Base-by-base conservation (phyloP, 2,113 vertebrate species). In the Eudyptes chrysolophus region DNA sequence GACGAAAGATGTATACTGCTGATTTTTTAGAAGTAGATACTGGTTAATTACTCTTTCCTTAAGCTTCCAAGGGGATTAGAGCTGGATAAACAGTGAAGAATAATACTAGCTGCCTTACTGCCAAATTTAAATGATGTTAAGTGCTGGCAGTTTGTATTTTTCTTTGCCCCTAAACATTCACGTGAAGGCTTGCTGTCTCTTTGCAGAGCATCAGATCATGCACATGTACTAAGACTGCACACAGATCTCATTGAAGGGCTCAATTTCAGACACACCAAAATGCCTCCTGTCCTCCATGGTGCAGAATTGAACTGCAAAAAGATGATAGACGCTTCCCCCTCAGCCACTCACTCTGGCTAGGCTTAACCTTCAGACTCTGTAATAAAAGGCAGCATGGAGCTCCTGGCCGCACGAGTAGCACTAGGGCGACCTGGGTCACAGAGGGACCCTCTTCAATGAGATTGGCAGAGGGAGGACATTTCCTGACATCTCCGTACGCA, bases 381-480 rank as follows among this genome's bases (percentile, higher is more conserved):
- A 60, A 15, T 18, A 72, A 87, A 52, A 74, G n/a, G 78, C 62
- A 92, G 64, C 27, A 30, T 1, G 32, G n/a, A 64, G 44, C 16
- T 74, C 38, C 60, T 0, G 2, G 30, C 12, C 7, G 1, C 36
- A 30, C 0, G 0, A 40, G 60, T 16, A 64, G 57, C 15, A 3
- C 21, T 9, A 17, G 52, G n/a, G 68, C 32, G 42, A 72, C 20
- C 42, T 44, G 30, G 16, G 40, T 40, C 25, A 48, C 48, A 32
- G 54, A 6, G 22, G 40, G 16, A 42, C 10, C 36, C 12, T 52
- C 61, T 54, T 60, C 83, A 40, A 66, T 18, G 16, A 42, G 40
- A 44, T 0, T 62, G 40, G 32, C 29, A 70, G 36, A 51, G 18
- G 25, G 12, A 22, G 5, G 7, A 20, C 21, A 6, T 42, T 74